These are phyloP conservation scores for Drosophila mimica DNA, from an alignment of 2,888 invertebrate species.

Conservation along the genomic window DNA sequence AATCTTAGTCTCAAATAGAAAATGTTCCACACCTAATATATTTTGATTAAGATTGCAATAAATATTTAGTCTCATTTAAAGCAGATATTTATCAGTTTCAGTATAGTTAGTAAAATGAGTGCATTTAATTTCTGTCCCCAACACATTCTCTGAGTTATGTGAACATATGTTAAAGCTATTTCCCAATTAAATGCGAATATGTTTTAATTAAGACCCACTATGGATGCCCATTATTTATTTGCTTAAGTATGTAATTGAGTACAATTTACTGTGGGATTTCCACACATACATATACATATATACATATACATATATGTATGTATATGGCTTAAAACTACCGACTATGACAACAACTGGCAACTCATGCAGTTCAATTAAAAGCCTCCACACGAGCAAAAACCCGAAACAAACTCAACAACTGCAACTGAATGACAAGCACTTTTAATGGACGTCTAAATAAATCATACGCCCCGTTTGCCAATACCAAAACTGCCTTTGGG, in stretches of 20 bases:
- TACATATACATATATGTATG: not conserved
- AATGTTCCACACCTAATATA: too few relatives aligned
- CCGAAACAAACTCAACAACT: constrained; percentile 8
- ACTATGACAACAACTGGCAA: constrained; percentile 30
- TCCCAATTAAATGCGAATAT: not conserved
- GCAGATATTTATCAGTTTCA: not conserved
- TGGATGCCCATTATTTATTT: not conserved
- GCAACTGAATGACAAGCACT: constrained; percentile 60
- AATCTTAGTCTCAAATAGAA: too few relatives aligned
- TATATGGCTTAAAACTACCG: constrained; percentile 12
- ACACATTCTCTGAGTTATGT: too few relatives aligned
- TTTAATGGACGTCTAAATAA: constrained; percentile 77
- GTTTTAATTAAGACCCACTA: not conserved
- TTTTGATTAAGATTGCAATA: too few relatives aligned
- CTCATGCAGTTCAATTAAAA: constrained; percentile 67
- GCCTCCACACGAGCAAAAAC: constrained; percentile 50
- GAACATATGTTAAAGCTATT: not conserved
- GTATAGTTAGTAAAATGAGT: not conserved
- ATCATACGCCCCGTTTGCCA: constrained; percentile 70
- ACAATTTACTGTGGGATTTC: not conserved
- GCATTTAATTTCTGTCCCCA: not conserved
- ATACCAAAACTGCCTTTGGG: constrained; percentile 20
- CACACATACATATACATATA: not conserved
- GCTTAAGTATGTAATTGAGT: not conserved
- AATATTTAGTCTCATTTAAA: not conserved